A percentile compares a stretch with the other conserved stretches of the same genome.
Conservation (phyloP, 2,888 invertebrate genomes). For the Therioaphis trifolii region DNA sequence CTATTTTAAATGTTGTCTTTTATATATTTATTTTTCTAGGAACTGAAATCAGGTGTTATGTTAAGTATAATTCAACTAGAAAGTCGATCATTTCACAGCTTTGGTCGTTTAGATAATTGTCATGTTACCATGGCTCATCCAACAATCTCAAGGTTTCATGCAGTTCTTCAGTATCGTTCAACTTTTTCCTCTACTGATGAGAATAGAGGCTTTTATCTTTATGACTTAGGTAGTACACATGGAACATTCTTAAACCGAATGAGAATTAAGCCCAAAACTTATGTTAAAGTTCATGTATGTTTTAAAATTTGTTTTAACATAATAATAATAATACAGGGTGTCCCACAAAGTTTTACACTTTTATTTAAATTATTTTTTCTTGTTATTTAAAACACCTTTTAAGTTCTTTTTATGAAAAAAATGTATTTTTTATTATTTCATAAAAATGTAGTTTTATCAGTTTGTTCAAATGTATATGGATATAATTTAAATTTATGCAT, state of each 20-base stretch:
- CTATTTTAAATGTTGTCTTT: neutral
- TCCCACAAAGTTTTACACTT: too few species aligned
- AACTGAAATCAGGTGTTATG: slow-evolving; percentile 86
- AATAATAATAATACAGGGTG: too few species aligned
- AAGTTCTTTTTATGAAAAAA: too few species aligned
- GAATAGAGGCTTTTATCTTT: slow-evolving; percentile 86
- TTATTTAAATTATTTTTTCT: too few species aligned
- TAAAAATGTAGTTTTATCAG: too few species aligned
- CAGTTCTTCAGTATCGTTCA: slow-evolving; percentile 87
- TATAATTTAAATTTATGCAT: too few species aligned
- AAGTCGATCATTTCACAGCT: slow-evolving; percentile 78
- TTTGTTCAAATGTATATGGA: too few species aligned
- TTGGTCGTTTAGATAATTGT: slow-evolving; percentile 85
- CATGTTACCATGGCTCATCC: slow-evolving; percentile 92
- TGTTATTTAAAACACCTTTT: too few species aligned
- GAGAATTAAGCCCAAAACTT: slow-evolving; percentile 79
- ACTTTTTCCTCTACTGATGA: slow-evolving; percentile 70
- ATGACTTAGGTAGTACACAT: slow-evolving; percentile 93
- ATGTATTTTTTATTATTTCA: too few species aligned
- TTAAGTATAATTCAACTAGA: slow-evolving; percentile 81
- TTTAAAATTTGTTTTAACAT: too few species aligned
- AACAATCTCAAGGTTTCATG: slow-evolving; percentile 92
- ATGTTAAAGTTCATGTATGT: slow-evolving; percentile 76
- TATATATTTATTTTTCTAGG: slow-evolving; percentile 63
- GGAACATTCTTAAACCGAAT: slow-evolving; percentile 93